phyloP scores from a whole-genome alignment of 2,797 vertebrate species.

The Tokudaia muenninki region DNA sequence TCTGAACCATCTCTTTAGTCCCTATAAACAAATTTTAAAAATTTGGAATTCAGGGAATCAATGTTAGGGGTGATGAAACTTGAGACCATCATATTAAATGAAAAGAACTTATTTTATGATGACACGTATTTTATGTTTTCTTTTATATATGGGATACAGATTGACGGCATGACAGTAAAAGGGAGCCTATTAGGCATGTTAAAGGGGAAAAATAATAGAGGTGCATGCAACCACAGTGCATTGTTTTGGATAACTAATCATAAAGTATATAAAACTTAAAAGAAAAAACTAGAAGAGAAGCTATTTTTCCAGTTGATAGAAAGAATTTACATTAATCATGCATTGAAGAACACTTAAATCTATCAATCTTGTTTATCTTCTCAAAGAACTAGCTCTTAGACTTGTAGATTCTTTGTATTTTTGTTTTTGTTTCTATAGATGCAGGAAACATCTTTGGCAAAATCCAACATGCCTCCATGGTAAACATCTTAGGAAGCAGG shows the following conservation, averaged over 20 bases:
- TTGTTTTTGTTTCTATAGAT: neutral
- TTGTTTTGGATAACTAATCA: neutral
- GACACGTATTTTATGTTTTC: neutral
- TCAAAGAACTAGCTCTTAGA: neutral
- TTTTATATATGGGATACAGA: neutral
- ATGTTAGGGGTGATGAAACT: neutral
- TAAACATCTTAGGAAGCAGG: neutral
- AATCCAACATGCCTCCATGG: neutral
- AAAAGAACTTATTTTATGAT: neutral
- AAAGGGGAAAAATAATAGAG: neutral
- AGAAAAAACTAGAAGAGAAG: neutral
- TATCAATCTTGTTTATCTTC: neutral
- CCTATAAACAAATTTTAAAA: neutral
- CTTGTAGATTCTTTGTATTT: neutral
- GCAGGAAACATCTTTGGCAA: neutral
- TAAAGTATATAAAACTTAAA: neutral
- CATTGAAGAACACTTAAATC: neutral
- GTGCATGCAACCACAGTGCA: neutral
- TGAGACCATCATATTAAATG: neutral
- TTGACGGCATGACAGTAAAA: neutral
- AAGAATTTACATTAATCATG: neutral
- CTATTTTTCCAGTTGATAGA: neutral
- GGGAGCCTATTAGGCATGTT: neutral
- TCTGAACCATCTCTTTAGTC: neutral
- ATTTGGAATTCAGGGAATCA: neutral